Percentiles rank a stretch among this genome's conserved stretches.
Conservation (phyloP, 2,113 vertebrate genomes). For the Petaurus breviceps region DNA sequence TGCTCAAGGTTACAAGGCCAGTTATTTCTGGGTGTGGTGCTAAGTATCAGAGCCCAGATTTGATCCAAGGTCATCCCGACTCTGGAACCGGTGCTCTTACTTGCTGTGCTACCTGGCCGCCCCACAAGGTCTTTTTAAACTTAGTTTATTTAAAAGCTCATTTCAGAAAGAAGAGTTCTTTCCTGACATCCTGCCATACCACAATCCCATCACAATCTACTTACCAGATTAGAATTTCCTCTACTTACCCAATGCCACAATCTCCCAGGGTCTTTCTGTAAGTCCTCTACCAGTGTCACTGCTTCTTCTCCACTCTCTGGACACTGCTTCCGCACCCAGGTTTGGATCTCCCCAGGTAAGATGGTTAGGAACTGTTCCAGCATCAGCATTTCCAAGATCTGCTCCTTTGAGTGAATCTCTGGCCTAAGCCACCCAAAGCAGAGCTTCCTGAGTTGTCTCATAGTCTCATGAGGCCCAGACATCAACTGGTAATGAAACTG, state of each 20-base stretch:
- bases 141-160: background rate
- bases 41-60: too few relatives aligned
- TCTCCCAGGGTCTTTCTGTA: constrained; percentile 64
- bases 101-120: too few relatives aligned
- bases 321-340: constrained; percentile 61
- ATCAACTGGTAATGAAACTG: constrained; percentile 71
- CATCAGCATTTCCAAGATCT: constrained; percentile 73
- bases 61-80: too few relatives aligned
- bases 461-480: constrained; percentile 51
- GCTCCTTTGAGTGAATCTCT: constrained; percentile 67
- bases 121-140: too few relatives aligned
- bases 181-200: background rate
- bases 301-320: constrained; percentile 69
- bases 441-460: constrained; percentile 71
- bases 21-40: too few relatives aligned
- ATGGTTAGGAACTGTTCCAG: constrained; percentile 76
- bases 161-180: background rate
- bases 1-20: too few relatives aligned
- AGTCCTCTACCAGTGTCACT: constrained; percentile 59
- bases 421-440: constrained; percentile 76
- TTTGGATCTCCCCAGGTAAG: constrained; percentile 77
- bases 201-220: background rate
- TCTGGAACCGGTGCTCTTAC: too few relatives aligned
- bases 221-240: background rate
- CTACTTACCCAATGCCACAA: constrained; percentile 76